Conservation (phyloP, 2,113 vertebrate genomes). For the Speoplatyrhinus poulsoni region DNA sequence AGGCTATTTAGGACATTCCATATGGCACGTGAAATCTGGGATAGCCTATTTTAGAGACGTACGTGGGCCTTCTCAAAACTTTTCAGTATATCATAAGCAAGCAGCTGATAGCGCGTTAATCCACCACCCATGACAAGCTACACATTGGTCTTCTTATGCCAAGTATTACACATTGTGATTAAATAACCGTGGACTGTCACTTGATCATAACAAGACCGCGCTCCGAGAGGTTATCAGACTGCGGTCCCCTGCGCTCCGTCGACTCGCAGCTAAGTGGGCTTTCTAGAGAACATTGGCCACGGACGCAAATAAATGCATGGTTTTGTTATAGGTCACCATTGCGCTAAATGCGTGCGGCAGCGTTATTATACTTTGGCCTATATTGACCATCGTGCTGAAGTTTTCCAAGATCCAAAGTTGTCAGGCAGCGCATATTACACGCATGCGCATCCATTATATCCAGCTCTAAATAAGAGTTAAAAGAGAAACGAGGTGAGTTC, state of each 20-base stretch:
- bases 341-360: slow-evolving; percentile 28
- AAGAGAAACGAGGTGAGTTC: slow-evolving; percentile 86
- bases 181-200: background rate
- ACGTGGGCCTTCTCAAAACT: too few species aligned
- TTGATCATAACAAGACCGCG: slow-evolving; percentile 26
- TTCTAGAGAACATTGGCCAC: background rate
- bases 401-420: slow-evolving; percentile 80
- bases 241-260: slow-evolving; percentile 52
- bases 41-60: too few species aligned
- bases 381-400: slow-evolving; percentile 69
- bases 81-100: too few species aligned
- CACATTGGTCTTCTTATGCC: background rate
- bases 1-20: too few species aligned
- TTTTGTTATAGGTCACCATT: background rate
- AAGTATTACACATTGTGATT: background rate
- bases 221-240: slow-evolving; percentile 38
- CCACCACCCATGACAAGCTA: background rate
- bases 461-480: slow-evolving; percentile 85
- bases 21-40: too few species aligned
- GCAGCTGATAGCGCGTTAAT: too few species aligned
- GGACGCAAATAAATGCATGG: background rate
- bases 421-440: slow-evolving; percentile 73
- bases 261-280: background rate
- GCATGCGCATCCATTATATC: slow-evolving; percentile 77
- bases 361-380: slow-evolving; percentile 33